Conservation (phyloP, 1,140 invertebrate species). For the Drosophila grimshawi region DNA sequence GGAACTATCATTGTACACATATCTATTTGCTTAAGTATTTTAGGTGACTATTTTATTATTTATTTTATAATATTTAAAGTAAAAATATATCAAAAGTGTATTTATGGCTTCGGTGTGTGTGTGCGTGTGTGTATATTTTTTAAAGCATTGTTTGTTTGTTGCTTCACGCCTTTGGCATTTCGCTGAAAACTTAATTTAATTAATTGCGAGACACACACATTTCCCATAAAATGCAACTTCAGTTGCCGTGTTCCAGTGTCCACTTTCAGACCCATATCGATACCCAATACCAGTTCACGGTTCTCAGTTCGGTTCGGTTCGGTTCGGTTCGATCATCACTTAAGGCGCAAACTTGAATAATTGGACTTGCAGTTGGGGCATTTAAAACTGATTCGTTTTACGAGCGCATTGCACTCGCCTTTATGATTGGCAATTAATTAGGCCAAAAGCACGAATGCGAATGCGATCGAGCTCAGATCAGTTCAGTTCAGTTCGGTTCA, state of each 20-base stretch:
- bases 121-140: neutral
- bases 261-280: slow-evolving; percentile 4
- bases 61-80: too few relatives aligned
- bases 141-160: slow-evolving; percentile 32
- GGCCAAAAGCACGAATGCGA: slow-evolving; percentile 70
- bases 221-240: slow-evolving; percentile 52
- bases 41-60: too few relatives aligned
- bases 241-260: slow-evolving; percentile 21
- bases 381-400: slow-evolving; percentile 79
- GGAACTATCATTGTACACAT: too few relatives aligned
- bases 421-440: slow-evolving; percentile 82
- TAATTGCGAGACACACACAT: slow-evolving; percentile 77
- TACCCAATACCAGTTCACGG: neutral
- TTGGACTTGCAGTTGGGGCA: slow-evolving; percentile 63
- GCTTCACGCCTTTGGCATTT: slow-evolving; percentile 79
- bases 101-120: neutral
- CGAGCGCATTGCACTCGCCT: slow-evolving; percentile 60
- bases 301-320: slow-evolving; percentile 12
- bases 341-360: slow-evolving; percentile 81
- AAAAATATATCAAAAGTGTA: neutral
- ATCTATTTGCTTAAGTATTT: too few relatives aligned
- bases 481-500: slow-evolving; percentile 17
- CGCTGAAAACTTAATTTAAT: slow-evolving; percentile 82
- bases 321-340: slow-evolving; percentile 38
- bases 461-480: slow-evolving; percentile 16